phyloP scores from a whole-genome alignment of 2,113 vertebrate genomes.

The Oenanthe melanoleuca region DNA sequence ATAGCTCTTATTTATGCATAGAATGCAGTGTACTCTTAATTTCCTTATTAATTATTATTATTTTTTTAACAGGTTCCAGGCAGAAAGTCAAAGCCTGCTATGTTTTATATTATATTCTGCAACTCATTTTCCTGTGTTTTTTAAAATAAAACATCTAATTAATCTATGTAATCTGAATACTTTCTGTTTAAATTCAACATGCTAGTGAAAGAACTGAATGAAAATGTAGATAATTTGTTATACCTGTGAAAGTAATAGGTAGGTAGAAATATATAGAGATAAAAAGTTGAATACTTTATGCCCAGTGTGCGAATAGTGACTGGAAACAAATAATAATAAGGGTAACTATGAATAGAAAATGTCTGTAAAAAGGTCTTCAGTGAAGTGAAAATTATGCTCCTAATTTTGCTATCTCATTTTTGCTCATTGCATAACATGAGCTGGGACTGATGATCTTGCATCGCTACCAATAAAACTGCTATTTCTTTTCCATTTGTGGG shows the following conservation, averaged over 20 bases:
- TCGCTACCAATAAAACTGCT: background rate
- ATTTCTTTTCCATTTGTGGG: background rate
- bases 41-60: slow-evolving; percentile 78
- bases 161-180: slow-evolving; percentile 70
- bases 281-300: background rate
- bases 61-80: slow-evolving; percentile 71
- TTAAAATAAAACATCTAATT: slow-evolving; percentile 75
- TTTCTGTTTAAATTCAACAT: slow-evolving; percentile 70
- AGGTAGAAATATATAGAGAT: background rate
- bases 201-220: slow-evolving; percentile 59
- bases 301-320: background rate
- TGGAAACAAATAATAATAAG: slow-evolving; percentile 31
- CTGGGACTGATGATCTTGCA: background rate
- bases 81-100: slow-evolving; percentile 80
- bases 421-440: background rate
- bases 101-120: slow-evolving; percentile 72
- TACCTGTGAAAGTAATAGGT: slow-evolving; percentile 25
- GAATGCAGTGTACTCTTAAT: slow-evolving; percentile 72
- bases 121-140: slow-evolving; percentile 70
- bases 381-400: background rate
- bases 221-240: slow-evolving; percentile 66
- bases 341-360: background rate
- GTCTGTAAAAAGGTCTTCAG: background rate
- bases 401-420: background rate
- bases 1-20: slow-evolving; percentile 74